These are phyloP conservation scores for Ips typographus DNA, from an alignment of 1,140 invertebrate genomes.

Conservation along the genomic window DNA sequence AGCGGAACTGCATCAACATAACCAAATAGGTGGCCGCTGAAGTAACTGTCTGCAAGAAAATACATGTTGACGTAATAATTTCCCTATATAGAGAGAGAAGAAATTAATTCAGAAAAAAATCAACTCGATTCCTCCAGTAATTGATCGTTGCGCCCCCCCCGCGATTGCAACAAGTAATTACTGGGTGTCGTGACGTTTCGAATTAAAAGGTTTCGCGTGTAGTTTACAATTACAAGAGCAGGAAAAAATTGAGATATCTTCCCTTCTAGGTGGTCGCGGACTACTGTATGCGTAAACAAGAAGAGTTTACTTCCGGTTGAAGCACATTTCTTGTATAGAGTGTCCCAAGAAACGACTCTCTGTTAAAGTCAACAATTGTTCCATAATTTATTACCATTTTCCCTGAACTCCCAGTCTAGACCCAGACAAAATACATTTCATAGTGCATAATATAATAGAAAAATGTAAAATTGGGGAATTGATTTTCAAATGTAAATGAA, in stretches of 20 bases:
- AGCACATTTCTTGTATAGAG: too few species aligned
- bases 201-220: conserved; percentile 8
- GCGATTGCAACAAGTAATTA: background rate
- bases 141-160: background rate
- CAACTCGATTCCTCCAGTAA: too few species aligned
- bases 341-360: too few species aligned
- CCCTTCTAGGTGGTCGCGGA: background rate
- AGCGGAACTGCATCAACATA: conserved; percentile 74
- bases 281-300: too few species aligned
- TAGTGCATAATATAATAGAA: too few species aligned
- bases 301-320: too few species aligned
- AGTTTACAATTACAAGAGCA: background rate
- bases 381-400: too few species aligned
- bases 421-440: too few species aligned
- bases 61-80: background rate
- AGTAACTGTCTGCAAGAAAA: conserved; percentile 60
- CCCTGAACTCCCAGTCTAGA: too few species aligned
- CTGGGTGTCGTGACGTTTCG: background rate
- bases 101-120: background rate
- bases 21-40: conserved; percentile 69
- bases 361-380: too few species aligned
- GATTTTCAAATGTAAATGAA: too few species aligned
- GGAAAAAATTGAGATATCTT: background rate
- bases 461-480: too few species aligned
- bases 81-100: background rate